These are phyloP conservation scores for Numida meleagris DNA, from an alignment of 2,113 vertebrate species.

Conservation along the genomic window DNA sequence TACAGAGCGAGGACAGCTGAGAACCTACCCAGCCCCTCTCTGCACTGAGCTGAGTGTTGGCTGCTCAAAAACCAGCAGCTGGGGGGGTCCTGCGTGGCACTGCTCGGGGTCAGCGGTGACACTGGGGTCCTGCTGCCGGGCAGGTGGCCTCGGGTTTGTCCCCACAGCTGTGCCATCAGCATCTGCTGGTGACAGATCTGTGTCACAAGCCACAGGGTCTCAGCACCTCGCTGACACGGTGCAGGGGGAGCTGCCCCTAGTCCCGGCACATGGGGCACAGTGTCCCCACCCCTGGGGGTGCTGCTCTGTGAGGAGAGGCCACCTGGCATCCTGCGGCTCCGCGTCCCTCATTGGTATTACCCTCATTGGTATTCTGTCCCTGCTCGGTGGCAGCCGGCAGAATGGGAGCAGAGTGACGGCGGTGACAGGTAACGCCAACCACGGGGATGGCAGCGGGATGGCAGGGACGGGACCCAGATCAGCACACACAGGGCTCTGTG, in stretches of 20 bases:
- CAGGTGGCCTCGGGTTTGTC: neutral
- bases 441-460: neutral
- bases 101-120: rapidly evolving
- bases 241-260: neutral
- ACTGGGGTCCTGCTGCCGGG: neutral
- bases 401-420: constrained; percentile 39
- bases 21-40: neutral
- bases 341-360: constrained; percentile 57
- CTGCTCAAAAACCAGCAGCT: neutral
- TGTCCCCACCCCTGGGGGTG: neutral
- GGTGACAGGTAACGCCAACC: constrained; percentile 57
- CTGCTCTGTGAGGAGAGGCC: rapidly evolving
- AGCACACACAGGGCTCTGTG: too few species aligned
- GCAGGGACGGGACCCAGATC: neutral
- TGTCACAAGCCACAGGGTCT: neutral
- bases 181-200: rapidly evolving
- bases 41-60: neutral
- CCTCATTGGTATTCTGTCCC: constrained; percentile 63
- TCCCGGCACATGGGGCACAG: neutral
- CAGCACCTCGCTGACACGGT: rapidly evolving
- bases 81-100: rapidly evolving
- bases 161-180: rapidly evolving
- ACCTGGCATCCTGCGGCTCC: neutral
- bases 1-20: constrained; percentile 65
- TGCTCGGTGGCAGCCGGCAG: constrained; percentile 55